Base-by-base conservation (phyloP, 2,888 invertebrate genomes). In the Eulithis testata region DNA sequence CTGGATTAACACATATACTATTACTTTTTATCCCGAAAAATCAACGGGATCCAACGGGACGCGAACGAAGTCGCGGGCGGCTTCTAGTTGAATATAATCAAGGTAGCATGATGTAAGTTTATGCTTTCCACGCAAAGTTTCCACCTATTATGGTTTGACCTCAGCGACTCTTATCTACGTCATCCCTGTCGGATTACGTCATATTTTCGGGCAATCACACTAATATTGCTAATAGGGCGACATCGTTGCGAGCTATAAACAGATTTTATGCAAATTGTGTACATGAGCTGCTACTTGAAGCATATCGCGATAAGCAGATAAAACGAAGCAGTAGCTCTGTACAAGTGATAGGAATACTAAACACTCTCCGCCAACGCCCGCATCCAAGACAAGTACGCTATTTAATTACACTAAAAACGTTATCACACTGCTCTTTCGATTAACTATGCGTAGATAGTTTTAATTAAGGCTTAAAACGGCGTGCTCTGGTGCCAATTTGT, bases 401-500 rank as follows among this genome's bases (percentile, higher is more conserved):
- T 9, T 27, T 51, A 11, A 51, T 31, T 27, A 47, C 51, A 37
- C 52, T 60, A 51, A 58, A 60, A 66, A 60, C 54, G 49, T 65
- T 65, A 67, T 72, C 55, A 63, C 62, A 51, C 61, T 58, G 58
- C 67, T 64, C 31, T 58, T 44, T 58, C 21, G 51, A 4, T 49
- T 31, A 53, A 61, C 44, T 65, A 62, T 40, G 52, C 40, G 56
- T 65, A 50, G 54, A 56, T 54, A 66, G 61, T 59, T 72, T 70
- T 63, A 75, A 75, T 72, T 74, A 73, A 71, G 71, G 40, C 68
- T 52, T 54, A 63, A 61, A 71, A 69, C 59, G 61, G 63, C 53
- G 60, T 53, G 52, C 55, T 67, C 57, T 61, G 14, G 49, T 52
- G 58, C 52, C 70, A 71, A 76, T 76, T 71, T 74, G 66, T 72